A percentile compares a stretch with the other conserved stretches of the same genome.
Conservation (phyloP, 30 jellyfish, hydroid and myxozoan genomes). For the Aurelia sp. region DNA sequence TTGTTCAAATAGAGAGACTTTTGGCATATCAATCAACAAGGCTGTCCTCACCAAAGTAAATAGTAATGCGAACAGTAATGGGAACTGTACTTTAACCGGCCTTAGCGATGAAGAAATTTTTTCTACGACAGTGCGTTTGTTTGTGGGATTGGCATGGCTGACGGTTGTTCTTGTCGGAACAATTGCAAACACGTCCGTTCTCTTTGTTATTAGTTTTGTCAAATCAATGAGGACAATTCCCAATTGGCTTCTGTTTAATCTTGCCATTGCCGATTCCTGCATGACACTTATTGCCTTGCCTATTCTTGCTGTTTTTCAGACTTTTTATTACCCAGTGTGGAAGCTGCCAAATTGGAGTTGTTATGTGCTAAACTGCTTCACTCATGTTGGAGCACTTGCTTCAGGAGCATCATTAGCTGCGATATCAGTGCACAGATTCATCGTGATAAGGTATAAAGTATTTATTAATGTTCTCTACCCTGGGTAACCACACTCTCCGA, state of each 20-base stretch:
- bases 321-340: slow-evolving; percentile 71
- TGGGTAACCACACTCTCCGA: too few species aligned
- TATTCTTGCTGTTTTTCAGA: slow-evolving; percentile 57
- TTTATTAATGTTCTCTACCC: not conserved
- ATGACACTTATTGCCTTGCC: slow-evolving; percentile 66
- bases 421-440: slow-evolving; percentile 68
- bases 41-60: slow-evolving; percentile 31
- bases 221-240: slow-evolving; percentile 61
- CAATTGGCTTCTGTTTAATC: slow-evolving; percentile 69
- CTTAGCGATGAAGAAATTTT: slow-evolving; percentile 8
- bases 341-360: slow-evolving; percentile 39
- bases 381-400: slow-evolving; percentile 73
- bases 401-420: slow-evolving; percentile 81
- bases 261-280: slow-evolving; percentile 73
- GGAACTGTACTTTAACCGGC: slow-evolving; percentile 2
- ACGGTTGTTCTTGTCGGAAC: slow-evolving; percentile 48
- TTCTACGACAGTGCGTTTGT: slow-evolving; percentile 29
- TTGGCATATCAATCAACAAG: slow-evolving; percentile 60
- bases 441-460: slow-evolving; percentile 71
- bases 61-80: slow-evolving; percentile 21
- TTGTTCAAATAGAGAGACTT: slow-evolving; percentile 54
- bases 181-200: slow-evolving; percentile 37
- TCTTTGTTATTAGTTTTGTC: slow-evolving; percentile 30
- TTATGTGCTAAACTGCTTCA: slow-evolving; percentile 38
- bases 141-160: slow-evolving; percentile 56